Base-by-base conservation (phyloP, 2,113 vertebrate genomes). In the Ivindomyrus marchei region DNA sequence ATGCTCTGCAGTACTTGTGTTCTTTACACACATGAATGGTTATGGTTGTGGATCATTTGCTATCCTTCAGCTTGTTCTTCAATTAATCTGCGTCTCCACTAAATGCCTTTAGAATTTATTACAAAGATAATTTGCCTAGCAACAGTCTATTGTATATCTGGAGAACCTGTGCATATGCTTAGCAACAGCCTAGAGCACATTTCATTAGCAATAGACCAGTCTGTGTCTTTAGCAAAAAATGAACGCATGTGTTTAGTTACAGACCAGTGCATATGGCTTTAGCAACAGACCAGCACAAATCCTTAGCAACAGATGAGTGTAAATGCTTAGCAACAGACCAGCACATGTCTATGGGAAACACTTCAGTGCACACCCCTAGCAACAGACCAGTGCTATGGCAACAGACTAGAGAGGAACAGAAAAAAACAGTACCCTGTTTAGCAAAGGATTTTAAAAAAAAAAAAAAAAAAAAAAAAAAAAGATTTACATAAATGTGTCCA, bases 221-320 rank as follows among this genome's bases (percentile, higher is more conserved):
- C n/a, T 27, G 56, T 27, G 47, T 87, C 49, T 47, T 47, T 87
- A 86, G 84, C 84, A 86, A 50, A 47, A 86, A 86, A 13, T 27
- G 21, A 50, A 80, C 47, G 45, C 47, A 27, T 49, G 47, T 49
- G 84, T 47, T 50, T 86, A 86, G 84, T 50, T 49, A 86, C 84
- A 86, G 84, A 47, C 47, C 84, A 50, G 84, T 86, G 84, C 84
- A 86, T 49, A 86, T 86, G 84, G 24, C 84, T 86, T 80, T 80
- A 53, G 49, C 85, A 87, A 87, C n/a, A 15, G 50, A 53, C 49
- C 50, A 87, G 85, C 47, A 87, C 49, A 53, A 53, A 87, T 87
- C 17, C 85, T 50, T 87, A 53, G 49, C 85, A 87, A 87, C 49
- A 53, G 85, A 52, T 87, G 49, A 87, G 85, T 87, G 85, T 36